These are phyloP conservation scores for Gobio occitaniae DNA, from an alignment of 2,797 vertebrate genomes.

Conservation along the genomic window DNA sequence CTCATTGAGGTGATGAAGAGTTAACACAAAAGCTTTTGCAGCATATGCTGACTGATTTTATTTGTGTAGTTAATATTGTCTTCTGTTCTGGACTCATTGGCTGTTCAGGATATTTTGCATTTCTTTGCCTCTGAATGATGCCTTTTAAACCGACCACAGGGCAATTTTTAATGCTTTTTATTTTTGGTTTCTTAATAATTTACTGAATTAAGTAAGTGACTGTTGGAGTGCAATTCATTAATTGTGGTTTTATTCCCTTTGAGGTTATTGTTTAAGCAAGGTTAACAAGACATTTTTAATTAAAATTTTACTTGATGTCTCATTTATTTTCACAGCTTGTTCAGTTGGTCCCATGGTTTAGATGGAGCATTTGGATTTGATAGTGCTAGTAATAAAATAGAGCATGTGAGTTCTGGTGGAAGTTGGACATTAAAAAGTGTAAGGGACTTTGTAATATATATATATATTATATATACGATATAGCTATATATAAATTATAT, in stretches of 20 bases:
- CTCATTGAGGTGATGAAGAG: not conserved
- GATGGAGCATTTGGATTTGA: not conserved
- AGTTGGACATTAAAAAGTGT: not conserved
- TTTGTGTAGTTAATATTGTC: not conserved
- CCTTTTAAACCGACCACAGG: not conserved
- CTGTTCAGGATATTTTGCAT: not conserved
- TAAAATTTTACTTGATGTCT: not conserved
- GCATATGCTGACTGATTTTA: not conserved
- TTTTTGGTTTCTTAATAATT: not conserved
- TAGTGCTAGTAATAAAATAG: not conserved
- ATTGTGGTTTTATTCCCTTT: not conserved
- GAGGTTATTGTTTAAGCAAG: not conserved
- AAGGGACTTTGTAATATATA: not conserved
- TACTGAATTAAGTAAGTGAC: not conserved
- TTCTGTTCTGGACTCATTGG: not conserved
- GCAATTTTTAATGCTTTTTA: not conserved
- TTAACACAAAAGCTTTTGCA: not conserved
- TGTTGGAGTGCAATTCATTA: not conserved
- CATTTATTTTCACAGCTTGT: conserved; percentile 8
- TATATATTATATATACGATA: too few relatives aligned
- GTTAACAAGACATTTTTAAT: not conserved
- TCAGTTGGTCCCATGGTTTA: not conserved
- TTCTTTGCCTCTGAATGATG: not conserved
- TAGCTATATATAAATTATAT: too few relatives aligned
- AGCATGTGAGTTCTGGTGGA: not conserved